phyloP scores from a whole-genome alignment of 2,888 invertebrate genomes.

The Antitype chi region DNA sequence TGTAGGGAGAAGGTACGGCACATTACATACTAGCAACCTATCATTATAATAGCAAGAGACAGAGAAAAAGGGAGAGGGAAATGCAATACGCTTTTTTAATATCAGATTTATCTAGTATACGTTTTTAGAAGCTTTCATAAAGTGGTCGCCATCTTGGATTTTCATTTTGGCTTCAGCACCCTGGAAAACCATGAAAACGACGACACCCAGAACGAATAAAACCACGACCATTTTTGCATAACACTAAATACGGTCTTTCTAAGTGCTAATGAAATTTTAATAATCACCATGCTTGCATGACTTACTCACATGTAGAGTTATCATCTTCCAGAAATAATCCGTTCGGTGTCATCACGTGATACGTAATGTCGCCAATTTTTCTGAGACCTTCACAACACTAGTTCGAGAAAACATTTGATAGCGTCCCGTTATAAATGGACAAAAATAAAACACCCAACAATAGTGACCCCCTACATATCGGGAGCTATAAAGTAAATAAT shows the following conservation, averaged over 20 bases:
- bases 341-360: background rate
- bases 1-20: no score
- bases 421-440: slow-evolving; percentile 2
- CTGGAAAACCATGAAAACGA: no score
- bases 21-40: no score
- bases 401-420: background rate
- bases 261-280: background rate
- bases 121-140: no score
- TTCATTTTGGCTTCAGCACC: no score
- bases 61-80: no score
- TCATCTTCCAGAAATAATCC: background rate
- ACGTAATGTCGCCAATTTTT: no score
- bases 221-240: background rate
- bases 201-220: no score
- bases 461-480: slow-evolving; percentile 33
- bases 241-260: background rate
- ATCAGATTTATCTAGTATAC: no score
- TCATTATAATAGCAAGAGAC: no score
- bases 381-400: background rate
- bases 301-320: background rate
- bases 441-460: slow-evolving; percentile 38
- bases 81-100: no score
- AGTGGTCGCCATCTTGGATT: no score
- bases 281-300: background rate
- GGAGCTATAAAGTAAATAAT: slow-evolving; percentile 43